Base-by-base conservation (phyloP, 2,797 vertebrate genomes). In the Lutra lutra region DNA sequence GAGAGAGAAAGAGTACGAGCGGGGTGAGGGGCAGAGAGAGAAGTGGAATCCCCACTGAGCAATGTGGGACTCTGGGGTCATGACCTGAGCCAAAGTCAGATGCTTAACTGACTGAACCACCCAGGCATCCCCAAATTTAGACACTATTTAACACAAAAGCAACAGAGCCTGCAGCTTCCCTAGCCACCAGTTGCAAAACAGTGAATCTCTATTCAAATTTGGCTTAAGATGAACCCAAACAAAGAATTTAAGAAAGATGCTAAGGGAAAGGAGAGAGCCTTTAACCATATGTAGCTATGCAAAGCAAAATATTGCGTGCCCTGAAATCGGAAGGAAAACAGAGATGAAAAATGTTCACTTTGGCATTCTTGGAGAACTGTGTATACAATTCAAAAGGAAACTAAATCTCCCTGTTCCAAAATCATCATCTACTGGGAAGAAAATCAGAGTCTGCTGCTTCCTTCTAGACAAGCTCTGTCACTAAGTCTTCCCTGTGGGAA, bases 341-440 rank as follows among this genome's bases (percentile, higher is more conserved):
- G 27, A 35, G 40, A 54, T 54, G 72, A 78, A 82, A 62, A 66
- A 70, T 29, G 18, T 56, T 94, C 86, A 23, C 1, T 83, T 78
- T 23, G 40, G 3, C 43, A 70, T 95, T 96, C 78, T 95, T 91
- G 43, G 83, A 95, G 66, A 84, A 84, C 46, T 60, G 14, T 54
- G 40, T 38, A 60, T 25, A 78, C 11, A 70, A 77, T 72, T 93
- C 46, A 66, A 93, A 87, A 93, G 54, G 58, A 95, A 68, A 93
- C 86, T 75, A 89, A 89, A 86, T 78, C 64, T 35, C 56, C 51
- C 27, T 13, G 2, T 87, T 96, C 48, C 83, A 89, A 93, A 93
- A 35, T 58, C n/a, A 40, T 89, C 91, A 78, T 82, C 72, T 85
- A 77, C 73, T 86, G 46, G 46, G 84, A 84, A 62, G 88, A 94